Base-by-base conservation (phyloP, 2,113 vertebrate species). In the Cyphomyrus discorhynchus region DNA sequence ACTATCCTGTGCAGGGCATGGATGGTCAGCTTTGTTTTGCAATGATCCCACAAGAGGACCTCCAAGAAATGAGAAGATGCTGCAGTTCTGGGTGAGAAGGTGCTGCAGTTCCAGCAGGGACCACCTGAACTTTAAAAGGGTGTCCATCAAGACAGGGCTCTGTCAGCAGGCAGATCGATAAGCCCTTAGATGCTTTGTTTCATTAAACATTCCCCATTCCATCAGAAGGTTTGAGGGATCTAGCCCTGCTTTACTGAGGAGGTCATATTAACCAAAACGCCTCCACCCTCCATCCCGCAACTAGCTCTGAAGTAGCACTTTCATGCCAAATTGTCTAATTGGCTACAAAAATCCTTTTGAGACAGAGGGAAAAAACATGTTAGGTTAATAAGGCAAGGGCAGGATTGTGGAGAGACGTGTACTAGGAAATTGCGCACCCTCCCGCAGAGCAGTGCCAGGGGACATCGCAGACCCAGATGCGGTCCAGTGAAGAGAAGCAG, bases 191-290 rank as follows among this genome's bases (percentile, higher is more conserved):
- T 89, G 66, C 49, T 45, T 88, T 89, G 90, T 93, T 92, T 92
- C 91, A 94, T 93, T 89, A 84, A 80, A 85, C 52, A 58, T 89
- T 74, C 90, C 90, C 82, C 88, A 90, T 85, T 62, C 91, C 90
- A 85, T 50, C 31, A 92, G 89, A 93, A 85, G 80, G 89, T 89
- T 86, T 90, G 52, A 50, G 46, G 89, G 85, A 92, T 92, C 90
- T 82, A 88, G 91, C 58, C 42, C n/a, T 50, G 88, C 84, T 42
- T 58, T 80, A 87, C 91, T 85, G 92, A 92, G 70, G 89, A 89
- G 86, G 46, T 3, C 82, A 52, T 83, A 91, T 90, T 91, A 83
- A 92, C 91, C 88, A 70, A 21, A n/a, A 56, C 52, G 15, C 46
- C 46, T 24, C 9, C 84, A 86, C n/a, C 27, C 45, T 11, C 11